phyloP scores from a whole-genome alignment of 2,113 vertebrate species.

The Puma concolor region DNA sequence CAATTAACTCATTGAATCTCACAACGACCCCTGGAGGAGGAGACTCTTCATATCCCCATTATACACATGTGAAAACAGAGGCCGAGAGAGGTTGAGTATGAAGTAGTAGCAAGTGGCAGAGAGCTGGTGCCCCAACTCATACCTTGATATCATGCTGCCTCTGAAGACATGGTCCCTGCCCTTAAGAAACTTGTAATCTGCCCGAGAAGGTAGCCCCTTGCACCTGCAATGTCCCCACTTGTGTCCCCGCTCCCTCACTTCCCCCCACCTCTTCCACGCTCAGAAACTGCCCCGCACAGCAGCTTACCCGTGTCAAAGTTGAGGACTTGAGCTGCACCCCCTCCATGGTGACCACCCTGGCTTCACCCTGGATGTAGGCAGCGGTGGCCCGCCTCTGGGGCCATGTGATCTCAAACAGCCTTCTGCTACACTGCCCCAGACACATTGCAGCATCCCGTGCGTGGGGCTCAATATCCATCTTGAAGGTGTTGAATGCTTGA shows the following conservation, averaged over 20 bases:
- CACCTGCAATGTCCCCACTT: background rate
- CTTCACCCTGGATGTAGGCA: constrained; percentile 85
- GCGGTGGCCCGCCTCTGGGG: constrained; percentile 87
- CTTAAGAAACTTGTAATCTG: background rate
- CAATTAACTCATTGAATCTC: background rate
- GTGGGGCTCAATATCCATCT: constrained; percentile 87
- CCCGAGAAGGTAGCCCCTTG: background rate
- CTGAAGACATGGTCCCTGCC: background rate
- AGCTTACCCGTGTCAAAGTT: constrained; percentile 88
- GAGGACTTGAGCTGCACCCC: constrained; percentile 86
- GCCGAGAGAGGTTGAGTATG: background rate
- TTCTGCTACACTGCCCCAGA: constrained; percentile 86
- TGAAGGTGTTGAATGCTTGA: constrained; percentile 87
- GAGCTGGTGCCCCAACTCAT: background rate
- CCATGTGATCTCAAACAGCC: constrained; percentile 87
- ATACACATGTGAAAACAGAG: background rate
- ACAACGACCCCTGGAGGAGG: background rate
- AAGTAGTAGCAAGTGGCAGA: background rate
- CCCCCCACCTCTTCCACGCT: background rate
- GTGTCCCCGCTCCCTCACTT: background rate
- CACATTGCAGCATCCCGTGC: constrained; percentile 83
- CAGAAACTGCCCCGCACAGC: background rate
- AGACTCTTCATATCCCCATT: background rate
- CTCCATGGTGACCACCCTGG: constrained; percentile 87
- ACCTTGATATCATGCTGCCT: background rate